Evolutionary conservation across 2,888 invertebrate genomes (phyloP), one percentile per base, ranked within the genome.

Genomic region (Leptura quadrifasciata): DNA sequence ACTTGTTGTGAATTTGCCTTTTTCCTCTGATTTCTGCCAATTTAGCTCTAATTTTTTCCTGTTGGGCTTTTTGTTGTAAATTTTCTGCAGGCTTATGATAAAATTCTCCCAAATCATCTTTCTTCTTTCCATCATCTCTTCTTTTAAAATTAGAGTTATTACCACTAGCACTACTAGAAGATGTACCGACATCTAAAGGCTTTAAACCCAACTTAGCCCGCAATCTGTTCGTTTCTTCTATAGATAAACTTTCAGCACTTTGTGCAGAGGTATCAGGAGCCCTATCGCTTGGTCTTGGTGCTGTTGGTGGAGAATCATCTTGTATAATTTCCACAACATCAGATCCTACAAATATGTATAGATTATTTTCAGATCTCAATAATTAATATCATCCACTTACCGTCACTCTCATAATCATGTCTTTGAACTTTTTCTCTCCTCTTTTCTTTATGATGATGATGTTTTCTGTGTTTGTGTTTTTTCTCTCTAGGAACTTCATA

Each of bases 161-260:
- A 77, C 85, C 86, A 60, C 74, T 76, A 8, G 81, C 55, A 3
- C 58, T 85, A 77, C 85, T 86, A 57, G 73, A 76, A 9, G 81
- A 78, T 17, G 79, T 57, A 57, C 79, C 78, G n/a, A 95, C 90
- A 84, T 97, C 95, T 3, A 99, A 90, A 0, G 98, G 99, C 87
- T 97, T 98, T 47, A 99, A 90, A 0, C 99, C 99, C 24, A 99
- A 92, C 88, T 98, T 97, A 1, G 96, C 96, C 84, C 99, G 92
- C 12, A 99, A 90, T 81, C 94, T 95, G 89, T 98, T 98, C 5
- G 96, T 96, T 84, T 96, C 96, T 70, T 94, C 94, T 64, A 97
- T 92, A 0, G 96, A 96, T 18, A 97, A 90, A 84, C 91, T 93
- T 85, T 89, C 92, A 86, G 86, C 90, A 65, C 88, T 89, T 67